Conservation (phyloP, 1,140 invertebrate species). For the Babylonia areolata region DNA sequence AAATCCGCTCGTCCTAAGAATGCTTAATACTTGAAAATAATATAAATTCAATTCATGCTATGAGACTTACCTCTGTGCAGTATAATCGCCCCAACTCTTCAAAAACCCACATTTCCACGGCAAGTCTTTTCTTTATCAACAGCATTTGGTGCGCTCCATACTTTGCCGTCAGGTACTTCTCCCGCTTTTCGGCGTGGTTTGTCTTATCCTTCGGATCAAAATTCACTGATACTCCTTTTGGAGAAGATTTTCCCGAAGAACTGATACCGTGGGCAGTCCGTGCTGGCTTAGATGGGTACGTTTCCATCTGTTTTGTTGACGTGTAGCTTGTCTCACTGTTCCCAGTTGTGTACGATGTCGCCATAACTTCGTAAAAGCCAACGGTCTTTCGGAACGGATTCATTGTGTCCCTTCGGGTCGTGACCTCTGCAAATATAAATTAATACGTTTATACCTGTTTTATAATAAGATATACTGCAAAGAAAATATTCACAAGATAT, state of each 20-base stretch:
- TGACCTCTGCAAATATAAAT: slow-evolving; percentile 34
- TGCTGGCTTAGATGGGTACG: slow-evolving; percentile 7
- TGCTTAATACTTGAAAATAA: no score
- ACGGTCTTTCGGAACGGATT: slow-evolving; percentile 58
- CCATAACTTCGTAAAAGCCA: slow-evolving; percentile 67
- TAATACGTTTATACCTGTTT: slow-evolving; percentile 11
- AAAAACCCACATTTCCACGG: slow-evolving; percentile 98
- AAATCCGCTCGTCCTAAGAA: no score
- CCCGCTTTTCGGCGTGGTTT: slow-evolving; percentile 82
- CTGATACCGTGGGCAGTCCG: slow-evolving; percentile 15
- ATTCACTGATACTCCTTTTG: slow-evolving; percentile 59
- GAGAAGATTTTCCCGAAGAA: slow-evolving; percentile 37
- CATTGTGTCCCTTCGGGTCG: slow-evolving; percentile 42
- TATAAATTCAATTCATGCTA: no score
- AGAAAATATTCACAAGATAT: neutral
- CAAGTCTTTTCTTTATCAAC: slow-evolving; percentile 93
- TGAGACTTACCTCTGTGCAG: slow-evolving; percentile 84
- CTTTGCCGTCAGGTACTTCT: slow-evolving; percentile 93
- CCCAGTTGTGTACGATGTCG: slow-evolving; percentile 46
- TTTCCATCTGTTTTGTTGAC: slow-evolving; percentile 43
- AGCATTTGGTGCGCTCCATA: slow-evolving; percentile 98
- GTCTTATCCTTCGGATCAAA: slow-evolving; percentile 61
- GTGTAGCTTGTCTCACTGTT: slow-evolving; percentile 37
- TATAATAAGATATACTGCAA: neutral
- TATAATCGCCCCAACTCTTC: slow-evolving; percentile 95